These are phyloP conservation scores for Stomorhina lunata DNA, from an alignment of 2,888 invertebrate genomes.

Conservation along the genomic window DNA sequence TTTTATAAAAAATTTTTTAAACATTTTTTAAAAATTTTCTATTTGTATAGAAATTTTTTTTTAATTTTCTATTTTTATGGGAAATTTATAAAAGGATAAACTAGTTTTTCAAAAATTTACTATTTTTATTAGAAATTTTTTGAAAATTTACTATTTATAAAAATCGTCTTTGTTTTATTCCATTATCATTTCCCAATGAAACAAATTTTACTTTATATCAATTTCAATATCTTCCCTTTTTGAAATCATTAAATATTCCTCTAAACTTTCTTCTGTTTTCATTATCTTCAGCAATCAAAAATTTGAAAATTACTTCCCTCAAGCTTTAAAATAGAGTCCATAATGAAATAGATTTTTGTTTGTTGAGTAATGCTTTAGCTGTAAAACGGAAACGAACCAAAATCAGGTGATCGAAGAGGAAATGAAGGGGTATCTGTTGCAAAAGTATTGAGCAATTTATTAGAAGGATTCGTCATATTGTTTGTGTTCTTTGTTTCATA, in stretches of 20 bases:
- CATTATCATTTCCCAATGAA: neutral
- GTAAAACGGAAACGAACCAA: neutral
- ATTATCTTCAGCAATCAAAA: constrained; percentile 21
- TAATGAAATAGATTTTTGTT: constrained; percentile 21
- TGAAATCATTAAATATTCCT: neutral
- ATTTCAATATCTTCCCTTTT: neutral
- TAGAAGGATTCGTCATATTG: constrained; percentile 24
- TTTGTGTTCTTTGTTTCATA: constrained; percentile 14
- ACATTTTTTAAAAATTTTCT: too few species aligned
- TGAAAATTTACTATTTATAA: too few species aligned
- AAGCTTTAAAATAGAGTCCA: constrained; percentile 1
- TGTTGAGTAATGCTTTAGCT: neutral
- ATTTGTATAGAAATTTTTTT: too few species aligned
- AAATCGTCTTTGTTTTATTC: too few species aligned
- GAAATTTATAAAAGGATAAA: too few species aligned
- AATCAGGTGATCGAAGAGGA: neutral
- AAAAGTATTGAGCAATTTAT: constrained; percentile 38
- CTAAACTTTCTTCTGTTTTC: constrained; percentile 13
- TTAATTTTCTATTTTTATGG: too few species aligned
- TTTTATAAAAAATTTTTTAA: too few species aligned
- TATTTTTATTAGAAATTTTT: too few species aligned
- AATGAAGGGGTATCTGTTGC: neutral
- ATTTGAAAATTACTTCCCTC: neutral
- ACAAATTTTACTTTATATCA: neutral
- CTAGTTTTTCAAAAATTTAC: too few species aligned